Base-by-base conservation (phyloP, 2,888 invertebrate genomes). In the Psylliodes chrysocephalus region DNA sequence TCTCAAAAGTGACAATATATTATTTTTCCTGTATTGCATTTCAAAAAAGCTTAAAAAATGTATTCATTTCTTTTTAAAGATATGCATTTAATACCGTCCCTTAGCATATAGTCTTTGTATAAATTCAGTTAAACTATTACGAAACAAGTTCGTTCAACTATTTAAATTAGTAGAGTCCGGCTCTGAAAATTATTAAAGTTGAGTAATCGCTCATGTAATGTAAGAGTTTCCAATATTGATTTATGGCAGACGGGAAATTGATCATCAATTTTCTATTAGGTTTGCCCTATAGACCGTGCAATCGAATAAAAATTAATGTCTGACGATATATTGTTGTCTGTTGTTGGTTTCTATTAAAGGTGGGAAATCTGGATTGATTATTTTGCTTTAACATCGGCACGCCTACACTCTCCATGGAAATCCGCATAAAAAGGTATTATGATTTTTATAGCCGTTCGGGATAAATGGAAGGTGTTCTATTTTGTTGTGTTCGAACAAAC, bases 221-320 rank as follows among this genome's bases (percentile, higher is more conserved):
- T 63, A 59, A 55, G 51, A 54, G 60, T 66, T 40, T 62, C 19
- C 19, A 42, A 54, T 66, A 68, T 68, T 66, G 68, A 68, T 68
- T 68, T 61, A 66, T 63, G 54, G 55, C 44, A 33, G 51, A 63
- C 65, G 42, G 68, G 65, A 68, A 68, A 68, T 68, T 65, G 65
- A 66, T 63, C 68, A 68, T 68, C 68, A 68, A 68, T 68, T 68
- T 68, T 68, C 63, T 65, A 68, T 65, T 54, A 63, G 54, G 49
- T 49, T 56, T 46, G 44, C 18, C 52, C 38, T 61, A 59, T 59
- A 57, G 60, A 52, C 52, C 61, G 49, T 63, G 51, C 62, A 66
- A 68, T 63, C 63, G 52, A 65, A 68, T 59, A 61, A 63, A 65
- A 65, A 61, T 60, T 64, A 59, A 55, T 55, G 51, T 22, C 30